phyloP scores from a whole-genome alignment of 1,140 invertebrate species.

The Choristoneura fumiferana region DNA sequence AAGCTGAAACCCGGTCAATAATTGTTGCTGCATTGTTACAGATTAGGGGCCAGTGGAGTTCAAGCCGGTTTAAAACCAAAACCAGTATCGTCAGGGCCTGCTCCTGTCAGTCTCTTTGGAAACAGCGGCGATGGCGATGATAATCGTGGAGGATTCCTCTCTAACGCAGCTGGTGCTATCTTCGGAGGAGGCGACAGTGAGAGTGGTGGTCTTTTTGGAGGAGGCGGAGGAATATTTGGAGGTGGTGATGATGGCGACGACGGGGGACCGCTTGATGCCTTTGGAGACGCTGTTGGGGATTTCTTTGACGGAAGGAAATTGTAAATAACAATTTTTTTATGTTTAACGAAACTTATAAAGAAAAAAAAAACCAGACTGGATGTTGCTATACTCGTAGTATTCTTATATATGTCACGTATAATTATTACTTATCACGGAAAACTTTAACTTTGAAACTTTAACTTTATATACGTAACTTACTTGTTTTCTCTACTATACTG shows the following conservation, averaged over 20 bases:
- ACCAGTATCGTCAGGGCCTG: slow-evolving; percentile 57
- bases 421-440: no score
- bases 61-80: slow-evolving; percentile 69
- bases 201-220: slow-evolving; percentile 33
- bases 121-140: slow-evolving; percentile 46
- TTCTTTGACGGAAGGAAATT: slow-evolving; percentile 46
- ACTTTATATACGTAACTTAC: not conserved
- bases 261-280: slow-evolving; percentile 47
- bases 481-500: no score
- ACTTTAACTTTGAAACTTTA: no score
- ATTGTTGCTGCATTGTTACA: slow-evolving; percentile 36
- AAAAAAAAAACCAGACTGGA: no score
- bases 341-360: no score
- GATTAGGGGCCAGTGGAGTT: slow-evolving; percentile 63
- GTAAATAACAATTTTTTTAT: no score
- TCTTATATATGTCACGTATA: no score
- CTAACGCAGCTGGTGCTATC: slow-evolving; percentile 32
- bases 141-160: slow-evolving; percentile 32
- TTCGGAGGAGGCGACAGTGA: slow-evolving; percentile 34
- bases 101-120: slow-evolving; percentile 57
- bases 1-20: not conserved
- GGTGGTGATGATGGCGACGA: slow-evolving; percentile 42
- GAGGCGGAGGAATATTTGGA: slow-evolving; percentile 45
- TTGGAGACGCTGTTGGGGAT: slow-evolving; percentile 59
- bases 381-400: no score